Conservation (phyloP, 2,113 vertebrate genomes). For the Asarcornis scutulata region DNA sequence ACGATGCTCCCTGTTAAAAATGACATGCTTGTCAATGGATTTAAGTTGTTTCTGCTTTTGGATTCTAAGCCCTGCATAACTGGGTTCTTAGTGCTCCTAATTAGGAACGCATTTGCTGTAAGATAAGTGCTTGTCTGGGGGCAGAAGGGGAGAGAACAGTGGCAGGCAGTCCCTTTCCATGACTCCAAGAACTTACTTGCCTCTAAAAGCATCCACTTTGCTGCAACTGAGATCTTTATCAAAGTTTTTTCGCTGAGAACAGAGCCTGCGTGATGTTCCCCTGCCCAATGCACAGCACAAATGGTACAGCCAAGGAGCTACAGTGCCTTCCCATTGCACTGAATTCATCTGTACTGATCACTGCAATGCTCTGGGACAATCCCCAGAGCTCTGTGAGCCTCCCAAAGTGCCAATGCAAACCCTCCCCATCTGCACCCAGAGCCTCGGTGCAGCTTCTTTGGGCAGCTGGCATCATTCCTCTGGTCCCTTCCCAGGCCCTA, state of each 20-base stretch:
- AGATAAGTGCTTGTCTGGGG: background rate
- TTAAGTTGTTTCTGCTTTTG: background rate
- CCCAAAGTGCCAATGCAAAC: background rate
- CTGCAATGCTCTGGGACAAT: background rate
- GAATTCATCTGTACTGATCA: background rate
- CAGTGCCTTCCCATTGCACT: background rate
- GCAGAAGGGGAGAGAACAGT: accelerated
- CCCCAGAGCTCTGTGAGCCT: background rate
- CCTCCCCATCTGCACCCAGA: background rate
- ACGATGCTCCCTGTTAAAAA: background rate
- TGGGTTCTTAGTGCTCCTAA: background rate
- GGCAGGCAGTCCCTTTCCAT: background rate
- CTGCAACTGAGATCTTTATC: too few species aligned
- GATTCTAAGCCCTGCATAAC: background rate
- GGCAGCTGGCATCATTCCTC: accelerated
- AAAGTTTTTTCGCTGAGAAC: background rate
- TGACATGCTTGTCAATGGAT: background rate
- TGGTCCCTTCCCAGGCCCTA: background rate
- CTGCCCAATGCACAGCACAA: background rate
- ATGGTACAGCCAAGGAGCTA: background rate
- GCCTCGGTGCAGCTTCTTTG: background rate
- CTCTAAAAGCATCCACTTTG: background rate
- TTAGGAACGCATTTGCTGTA: background rate
- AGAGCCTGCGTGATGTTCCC: background rate
- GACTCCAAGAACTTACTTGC: background rate